Conservation (phyloP, 2,797 vertebrate species). For the Urosaurus nigricauda region DNA sequence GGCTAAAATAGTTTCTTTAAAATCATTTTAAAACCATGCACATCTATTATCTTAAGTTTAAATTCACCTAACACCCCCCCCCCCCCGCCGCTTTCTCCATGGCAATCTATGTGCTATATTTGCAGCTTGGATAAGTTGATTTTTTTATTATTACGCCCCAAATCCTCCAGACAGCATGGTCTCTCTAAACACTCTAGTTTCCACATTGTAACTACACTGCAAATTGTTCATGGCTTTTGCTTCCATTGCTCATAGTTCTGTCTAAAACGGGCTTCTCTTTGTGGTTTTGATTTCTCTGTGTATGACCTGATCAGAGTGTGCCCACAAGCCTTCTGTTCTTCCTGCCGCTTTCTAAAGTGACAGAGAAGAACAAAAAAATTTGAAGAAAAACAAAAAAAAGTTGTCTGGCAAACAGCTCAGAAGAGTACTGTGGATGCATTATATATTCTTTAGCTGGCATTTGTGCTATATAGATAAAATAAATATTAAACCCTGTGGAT, state of each 20-base stretch:
- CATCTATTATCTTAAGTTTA: background rate
- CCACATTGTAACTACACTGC: background rate
- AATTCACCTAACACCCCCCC: background rate
- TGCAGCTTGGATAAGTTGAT: no score
- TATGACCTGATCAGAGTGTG: background rate
- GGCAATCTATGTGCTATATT: background rate
- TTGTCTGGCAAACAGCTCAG: background rate
- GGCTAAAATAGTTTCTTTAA: no score
- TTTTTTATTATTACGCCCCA: no score
- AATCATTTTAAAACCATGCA: no score
- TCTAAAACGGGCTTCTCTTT: background rate
- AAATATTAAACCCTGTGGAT: background rate
- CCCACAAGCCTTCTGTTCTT: background rate
- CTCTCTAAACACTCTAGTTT: no score
- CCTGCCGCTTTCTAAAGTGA: background rate
- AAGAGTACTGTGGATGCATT: background rate
- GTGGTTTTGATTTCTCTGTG: background rate
- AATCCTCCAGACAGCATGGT: no score
- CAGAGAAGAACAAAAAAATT: background rate
- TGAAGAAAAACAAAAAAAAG: background rate
- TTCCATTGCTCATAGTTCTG: fast-evolving
- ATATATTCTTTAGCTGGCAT: background rate
- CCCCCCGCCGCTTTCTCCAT: no score
- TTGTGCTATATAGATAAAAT: slow-evolving; percentile 9
- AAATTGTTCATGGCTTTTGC: background rate